Evolutionary conservation across 2,113 vertebrate species (phyloP).

Genomic region (Arizona elegans): DNA sequence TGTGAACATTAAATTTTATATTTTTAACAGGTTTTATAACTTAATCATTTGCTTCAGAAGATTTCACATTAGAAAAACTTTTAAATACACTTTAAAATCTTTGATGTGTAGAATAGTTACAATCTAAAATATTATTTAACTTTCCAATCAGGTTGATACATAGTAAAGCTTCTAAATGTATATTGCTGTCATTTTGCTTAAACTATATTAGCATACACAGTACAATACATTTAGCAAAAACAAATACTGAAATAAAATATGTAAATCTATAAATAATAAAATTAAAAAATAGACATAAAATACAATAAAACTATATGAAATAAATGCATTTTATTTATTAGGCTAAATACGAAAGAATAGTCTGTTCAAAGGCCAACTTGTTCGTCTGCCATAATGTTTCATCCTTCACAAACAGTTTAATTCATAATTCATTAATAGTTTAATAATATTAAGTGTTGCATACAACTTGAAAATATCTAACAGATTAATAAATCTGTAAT

Average conservation of each 20-base stretch:
- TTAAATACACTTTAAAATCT: constrained; percentile 31
- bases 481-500: not conserved
- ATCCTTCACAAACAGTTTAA: not conserved
- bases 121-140: constrained; percentile 17
- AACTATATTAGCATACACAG: not conserved
- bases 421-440: not conserved
- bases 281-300: not conserved
- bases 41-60: constrained; percentile 41
- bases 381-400: not conserved
- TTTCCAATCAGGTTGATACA: not conserved
- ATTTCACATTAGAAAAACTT: constrained; percentile 43
- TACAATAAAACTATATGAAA: not conserved
- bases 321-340: not conserved
- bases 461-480: not conserved
- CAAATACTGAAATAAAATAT: not conserved
- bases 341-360: not conserved
- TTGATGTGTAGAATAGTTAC: constrained; percentile 10
- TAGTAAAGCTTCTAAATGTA: not conserved
- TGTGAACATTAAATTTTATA: constrained; percentile 50
- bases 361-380: not conserved
- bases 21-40: constrained; percentile 58
- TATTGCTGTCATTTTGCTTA: not conserved
- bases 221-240: not conserved
- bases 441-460: not conserved
- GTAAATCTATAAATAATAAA: not conserved